Conservation (phyloP, 1,140 invertebrate species). For the Amyelois transitella region DNA sequence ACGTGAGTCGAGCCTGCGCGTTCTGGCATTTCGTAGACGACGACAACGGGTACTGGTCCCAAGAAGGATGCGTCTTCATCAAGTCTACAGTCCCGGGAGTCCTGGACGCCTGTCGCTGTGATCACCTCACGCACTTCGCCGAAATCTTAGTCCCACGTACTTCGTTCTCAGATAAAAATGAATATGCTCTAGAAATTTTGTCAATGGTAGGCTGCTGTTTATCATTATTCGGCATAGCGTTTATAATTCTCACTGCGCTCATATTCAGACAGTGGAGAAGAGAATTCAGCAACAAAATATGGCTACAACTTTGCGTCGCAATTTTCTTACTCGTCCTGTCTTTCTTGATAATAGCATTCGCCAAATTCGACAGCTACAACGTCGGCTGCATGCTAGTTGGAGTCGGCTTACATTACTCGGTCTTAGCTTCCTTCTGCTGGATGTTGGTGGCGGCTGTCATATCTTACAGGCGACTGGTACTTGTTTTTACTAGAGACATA, state of each 20-base stretch:
- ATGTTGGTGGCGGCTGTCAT: slow-evolving; percentile 71
- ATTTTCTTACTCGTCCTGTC: slow-evolving; percentile 51
- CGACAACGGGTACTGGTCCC: slow-evolving; percentile 53
- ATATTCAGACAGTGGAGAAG: slow-evolving; percentile 67
- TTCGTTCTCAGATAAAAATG: slow-evolving; percentile 44
- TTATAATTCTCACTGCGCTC: slow-evolving; percentile 62
- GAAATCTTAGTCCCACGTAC: slow-evolving; percentile 54
- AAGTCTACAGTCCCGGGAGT: slow-evolving; percentile 23
- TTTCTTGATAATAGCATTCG: slow-evolving; percentile 54
- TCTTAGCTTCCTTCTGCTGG: slow-evolving; percentile 71
- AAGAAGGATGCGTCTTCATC: slow-evolving; percentile 59
- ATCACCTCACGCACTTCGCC: slow-evolving; percentile 73
- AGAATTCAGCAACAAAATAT: slow-evolving; percentile 72
- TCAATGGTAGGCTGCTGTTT: slow-evolving; percentile 62
- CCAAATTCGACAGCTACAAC: slow-evolving; percentile 39
- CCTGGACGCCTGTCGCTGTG: slow-evolving; percentile 65
- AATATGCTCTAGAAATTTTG: slow-evolving; percentile 48
- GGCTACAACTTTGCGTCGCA: slow-evolving; percentile 66
- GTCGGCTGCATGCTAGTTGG: slow-evolving; percentile 59
- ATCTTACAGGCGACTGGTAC: slow-evolving; percentile 65
- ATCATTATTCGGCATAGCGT: slow-evolving; percentile 58
- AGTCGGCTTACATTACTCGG: slow-evolving; percentile 62
- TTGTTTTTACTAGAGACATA: slow-evolving; percentile 62
- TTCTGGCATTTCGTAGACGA: slow-evolving; percentile 62
- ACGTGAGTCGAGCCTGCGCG: slow-evolving; percentile 55